A percentile compares a stretch with the other conserved stretches of the same genome.
These are phyloP conservation scores for Astropecten irregularis DNA, from an alignment of 53 echinoderm and acorn worm genomes.

Conservation along the genomic window DNA sequence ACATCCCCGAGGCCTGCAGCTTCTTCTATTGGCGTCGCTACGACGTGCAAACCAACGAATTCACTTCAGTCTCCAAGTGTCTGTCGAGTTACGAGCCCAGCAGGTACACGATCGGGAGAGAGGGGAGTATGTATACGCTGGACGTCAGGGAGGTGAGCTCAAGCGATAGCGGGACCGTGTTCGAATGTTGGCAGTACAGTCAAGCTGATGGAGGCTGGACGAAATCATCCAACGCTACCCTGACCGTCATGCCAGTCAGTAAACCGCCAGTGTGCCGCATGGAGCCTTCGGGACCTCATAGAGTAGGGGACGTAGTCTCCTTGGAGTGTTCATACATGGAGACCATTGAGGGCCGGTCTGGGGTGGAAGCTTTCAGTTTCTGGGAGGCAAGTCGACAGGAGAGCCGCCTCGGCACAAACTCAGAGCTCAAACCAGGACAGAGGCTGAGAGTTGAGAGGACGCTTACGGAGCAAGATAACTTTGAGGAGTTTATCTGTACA, in stretches of 20 bases:
- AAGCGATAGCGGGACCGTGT: conserved; percentile 14
- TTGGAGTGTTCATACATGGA: neutral
- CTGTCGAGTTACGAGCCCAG: conserved; percentile 8
- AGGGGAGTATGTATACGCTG: conserved; percentile 7
- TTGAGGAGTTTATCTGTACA: neutral
- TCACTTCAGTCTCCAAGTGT: conserved; percentile 32
- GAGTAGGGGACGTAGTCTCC: conserved; percentile 10
- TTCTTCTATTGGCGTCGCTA: conserved; percentile 49
- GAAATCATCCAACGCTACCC: conserved; percentile 25
- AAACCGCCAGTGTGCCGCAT: neutral
- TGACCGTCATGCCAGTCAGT: conserved; percentile 8
- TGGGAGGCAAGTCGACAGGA: neutral
- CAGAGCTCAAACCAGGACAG: neutral
- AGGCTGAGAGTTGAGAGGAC: neutral
- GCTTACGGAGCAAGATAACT: conserved; percentile 12
- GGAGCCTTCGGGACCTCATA: conserved; percentile 7
- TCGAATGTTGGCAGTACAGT: conserved; percentile 46
- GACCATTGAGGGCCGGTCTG: neutral
- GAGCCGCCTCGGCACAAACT: neutral
- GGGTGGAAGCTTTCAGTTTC: neutral
- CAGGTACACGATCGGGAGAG: neutral
- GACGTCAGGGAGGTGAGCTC: neutral
- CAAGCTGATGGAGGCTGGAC: neutral
- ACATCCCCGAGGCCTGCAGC: neutral
- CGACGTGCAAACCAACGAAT: neutral